phyloP scores from a whole-genome alignment of 92 coral and sea anemone species.

The Pocillopora meandrina region DNA sequence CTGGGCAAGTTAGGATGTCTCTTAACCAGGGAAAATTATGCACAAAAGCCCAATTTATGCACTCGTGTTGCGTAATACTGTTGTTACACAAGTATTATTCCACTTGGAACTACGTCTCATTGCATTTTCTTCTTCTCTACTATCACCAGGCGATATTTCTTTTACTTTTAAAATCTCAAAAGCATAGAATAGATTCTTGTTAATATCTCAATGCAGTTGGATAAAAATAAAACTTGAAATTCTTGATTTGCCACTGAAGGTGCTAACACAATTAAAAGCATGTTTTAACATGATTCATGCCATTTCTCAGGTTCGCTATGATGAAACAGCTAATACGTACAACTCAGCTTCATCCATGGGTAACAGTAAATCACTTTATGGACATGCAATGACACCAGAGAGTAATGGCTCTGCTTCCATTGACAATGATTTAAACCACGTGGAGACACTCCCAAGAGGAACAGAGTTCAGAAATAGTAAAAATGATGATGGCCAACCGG shows the following conservation, averaged over 20 bases:
- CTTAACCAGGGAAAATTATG: too few relatives aligned
- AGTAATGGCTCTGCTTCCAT: constrained; percentile 46
- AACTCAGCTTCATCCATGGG: constrained; percentile 68
- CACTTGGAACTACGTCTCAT: too few relatives aligned
- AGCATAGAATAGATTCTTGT: too few relatives aligned
- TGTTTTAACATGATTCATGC: background rate
- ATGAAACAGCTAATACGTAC: constrained; percentile 54
- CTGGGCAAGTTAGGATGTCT: too few relatives aligned
- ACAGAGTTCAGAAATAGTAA: constrained; percentile 51
- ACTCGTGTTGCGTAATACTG: too few relatives aligned
- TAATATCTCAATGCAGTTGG: background rate
- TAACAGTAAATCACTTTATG: constrained; percentile 60
- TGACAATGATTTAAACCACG: constrained; percentile 51
- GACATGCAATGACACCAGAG: constrained; percentile 43
- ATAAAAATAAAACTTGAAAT: background rate
- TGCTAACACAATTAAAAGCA: background rate
- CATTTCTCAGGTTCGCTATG: constrained; percentile 73
- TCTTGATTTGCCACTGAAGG: background rate
- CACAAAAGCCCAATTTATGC: too few relatives aligned
- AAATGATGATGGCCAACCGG: constrained; percentile 30
- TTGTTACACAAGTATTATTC: too few relatives aligned
- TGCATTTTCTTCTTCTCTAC: too few relatives aligned
- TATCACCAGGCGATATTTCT: too few relatives aligned
- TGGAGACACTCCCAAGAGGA: constrained; percentile 53
- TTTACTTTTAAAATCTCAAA: too few relatives aligned